Conservation (phyloP, 2,113 vertebrate genomes). For the Aegypius monachus region DNA sequence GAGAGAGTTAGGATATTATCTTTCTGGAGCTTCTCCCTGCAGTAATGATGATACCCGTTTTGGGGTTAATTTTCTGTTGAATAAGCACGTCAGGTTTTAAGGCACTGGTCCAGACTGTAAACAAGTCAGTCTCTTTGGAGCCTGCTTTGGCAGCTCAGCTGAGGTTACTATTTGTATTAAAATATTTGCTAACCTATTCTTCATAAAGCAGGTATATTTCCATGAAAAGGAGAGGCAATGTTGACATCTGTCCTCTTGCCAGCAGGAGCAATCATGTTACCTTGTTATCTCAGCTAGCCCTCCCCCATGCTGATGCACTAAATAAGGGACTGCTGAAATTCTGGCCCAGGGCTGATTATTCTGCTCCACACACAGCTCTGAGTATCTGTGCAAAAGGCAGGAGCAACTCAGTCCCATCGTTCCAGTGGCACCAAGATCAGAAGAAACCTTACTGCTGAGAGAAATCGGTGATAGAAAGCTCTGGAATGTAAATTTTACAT, state of each 20-base stretch:
- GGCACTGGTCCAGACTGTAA: slow-evolving; percentile 54
- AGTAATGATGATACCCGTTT: slow-evolving; percentile 36
- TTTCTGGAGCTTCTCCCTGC: slow-evolving; percentile 9
- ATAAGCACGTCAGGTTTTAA: slow-evolving; percentile 60
- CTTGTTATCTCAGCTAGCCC: not conserved
- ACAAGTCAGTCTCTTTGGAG: slow-evolving; percentile 65
- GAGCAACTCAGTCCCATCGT: not conserved
- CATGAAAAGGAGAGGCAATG: slow-evolving; percentile 34
- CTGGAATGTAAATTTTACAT: slow-evolving; percentile 14
- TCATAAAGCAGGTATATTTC: slow-evolving; percentile 60
- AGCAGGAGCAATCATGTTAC: slow-evolving; percentile 1
- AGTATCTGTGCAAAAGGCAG: not conserved
- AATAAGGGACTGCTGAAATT: not conserved
- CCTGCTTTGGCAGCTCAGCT: slow-evolving; percentile 44
- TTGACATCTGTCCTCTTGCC: slow-evolving; percentile 34
- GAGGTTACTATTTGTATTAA: slow-evolving; percentile 43
- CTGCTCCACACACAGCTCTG: not conserved
- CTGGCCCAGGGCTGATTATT: not conserved
- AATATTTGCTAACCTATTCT: slow-evolving; percentile 60
- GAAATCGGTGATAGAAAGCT: not conserved
- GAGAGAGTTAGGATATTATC: slow-evolving; percentile 37
- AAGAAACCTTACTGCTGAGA: not conserved
- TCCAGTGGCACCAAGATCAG: not conserved
- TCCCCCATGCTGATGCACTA: not conserved
- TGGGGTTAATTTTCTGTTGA: slow-evolving; percentile 62